Evolutionary conservation across 2,797 vertebrate species (phyloP), one percentile per base, ranked within the genome.

Genomic region (Sebastes minor): DNA sequence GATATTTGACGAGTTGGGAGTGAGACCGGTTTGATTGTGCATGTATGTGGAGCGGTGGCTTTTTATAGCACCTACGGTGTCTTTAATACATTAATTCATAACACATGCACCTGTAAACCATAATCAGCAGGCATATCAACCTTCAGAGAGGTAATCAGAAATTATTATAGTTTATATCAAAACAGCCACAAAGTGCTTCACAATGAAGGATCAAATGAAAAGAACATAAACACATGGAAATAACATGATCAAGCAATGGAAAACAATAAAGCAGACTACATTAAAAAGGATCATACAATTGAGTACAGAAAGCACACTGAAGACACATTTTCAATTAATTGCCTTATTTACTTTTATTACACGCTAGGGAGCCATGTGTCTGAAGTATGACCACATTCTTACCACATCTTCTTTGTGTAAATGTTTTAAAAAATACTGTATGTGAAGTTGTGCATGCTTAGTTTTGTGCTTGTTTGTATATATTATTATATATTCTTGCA

Each of bases 131-230:
- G 14, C 62, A 49, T 42, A 71, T 66, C 67, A 79, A 5, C 65
- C 28, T 35, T 83, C 80, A 55, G 52, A 71, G 63, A 57, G 7
- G 63, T 52, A 60, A 82, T 88, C 72, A 86, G 60, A 75, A 71
- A 63, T 57, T 2, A 74, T 76, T 78, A 33, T 67, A 70, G 22
- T 72, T 76, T 78, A 78, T 42, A 18, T 61, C 11, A 20, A 60
- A 79, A 81, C 46, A 79, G 22, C 72, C 16, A 63, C 49, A 42
- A 49, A 72, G 65, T 22, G 38, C 60, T 68, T 64, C 38, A 74
- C 30, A 42, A 8, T 49, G 38, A 73, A 25, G 25, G 35, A 69
- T 53, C n/a, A 62, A 74, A 82, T 76, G 42, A 49, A 68, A 74
- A 72, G 57, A 42, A 33, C 46, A 67, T 75, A 64, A 81, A 71